Conservation (phyloP, 2,888 invertebrate genomes). For the Volucella zonaria region DNA sequence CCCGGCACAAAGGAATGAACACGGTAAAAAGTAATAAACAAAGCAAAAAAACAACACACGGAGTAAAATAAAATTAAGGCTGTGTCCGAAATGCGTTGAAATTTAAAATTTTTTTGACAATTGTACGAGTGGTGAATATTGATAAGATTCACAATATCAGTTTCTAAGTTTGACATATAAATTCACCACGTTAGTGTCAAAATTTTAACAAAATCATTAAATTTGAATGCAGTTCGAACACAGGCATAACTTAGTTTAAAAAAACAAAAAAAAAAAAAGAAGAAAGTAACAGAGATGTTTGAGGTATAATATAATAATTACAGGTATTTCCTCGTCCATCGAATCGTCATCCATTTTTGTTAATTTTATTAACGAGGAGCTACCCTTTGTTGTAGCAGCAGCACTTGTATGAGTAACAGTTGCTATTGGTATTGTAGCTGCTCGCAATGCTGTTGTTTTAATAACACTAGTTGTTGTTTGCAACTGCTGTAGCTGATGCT, state of each 20-base stretch:
- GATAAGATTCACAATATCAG: too few species aligned
- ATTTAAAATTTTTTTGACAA: too few species aligned
- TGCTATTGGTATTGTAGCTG: slow-evolving; percentile 73
- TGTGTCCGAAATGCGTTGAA: too few species aligned
- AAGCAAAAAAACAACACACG: not conserved
- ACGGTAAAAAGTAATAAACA: slow-evolving; percentile 19
- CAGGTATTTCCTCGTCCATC: slow-evolving; percentile 77
- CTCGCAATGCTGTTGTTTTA: slow-evolving; percentile 74
- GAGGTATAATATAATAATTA: slow-evolving; percentile 76
- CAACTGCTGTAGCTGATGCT: slow-evolving; percentile 75
- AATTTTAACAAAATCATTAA: too few species aligned
- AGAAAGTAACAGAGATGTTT: not conserved
- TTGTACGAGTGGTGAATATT: too few species aligned
- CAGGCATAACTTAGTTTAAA: not conserved
- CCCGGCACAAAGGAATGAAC: slow-evolving; percentile 2
- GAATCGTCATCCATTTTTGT: slow-evolving; percentile 74
- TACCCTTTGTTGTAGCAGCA: slow-evolving; percentile 62
- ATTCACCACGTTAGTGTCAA: too few species aligned
- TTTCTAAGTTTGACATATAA: too few species aligned
- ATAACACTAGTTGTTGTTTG: slow-evolving; percentile 68
- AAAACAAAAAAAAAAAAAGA: slow-evolving; percentile 1
- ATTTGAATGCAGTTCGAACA: not conserved
- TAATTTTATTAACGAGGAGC: slow-evolving; percentile 65
- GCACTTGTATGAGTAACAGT: slow-evolving; percentile 73
- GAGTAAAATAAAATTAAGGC: slow-evolving; percentile 7